Conservation (phyloP, 2,888 invertebrate species). For the Pemphredon lugubris region DNA sequence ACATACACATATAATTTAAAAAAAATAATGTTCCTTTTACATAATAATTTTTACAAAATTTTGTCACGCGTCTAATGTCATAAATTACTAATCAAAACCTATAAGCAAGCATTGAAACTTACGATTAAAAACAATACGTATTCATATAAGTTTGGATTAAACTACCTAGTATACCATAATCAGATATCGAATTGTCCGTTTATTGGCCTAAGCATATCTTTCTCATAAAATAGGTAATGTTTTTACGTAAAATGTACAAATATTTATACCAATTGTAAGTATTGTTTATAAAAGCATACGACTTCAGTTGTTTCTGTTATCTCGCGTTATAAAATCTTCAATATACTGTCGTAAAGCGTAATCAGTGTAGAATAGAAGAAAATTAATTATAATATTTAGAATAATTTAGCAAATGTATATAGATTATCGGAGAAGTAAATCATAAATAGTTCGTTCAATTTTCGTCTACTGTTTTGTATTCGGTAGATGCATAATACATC, state of each 20-base stretch:
- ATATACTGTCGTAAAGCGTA: background rate
- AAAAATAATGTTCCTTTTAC: too few relatives aligned
- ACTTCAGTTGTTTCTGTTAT: conserved; percentile 16
- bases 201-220: conserved; percentile 19
- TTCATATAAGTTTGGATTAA: too few relatives aligned
- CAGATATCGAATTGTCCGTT: conserved; percentile 5
- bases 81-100: too few relatives aligned
- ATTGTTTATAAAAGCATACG: conserved; percentile 9
- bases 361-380: background rate
- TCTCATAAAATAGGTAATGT: background rate
- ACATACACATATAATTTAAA: background rate
- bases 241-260: conserved; percentile 20
- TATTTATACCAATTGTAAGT: conserved; percentile 26
- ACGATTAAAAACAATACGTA: too few relatives aligned
- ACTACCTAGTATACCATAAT: too few relatives aligned
- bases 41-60: too few relatives aligned
- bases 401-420: background rate
- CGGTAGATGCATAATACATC: background rate
- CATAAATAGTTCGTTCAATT: background rate
- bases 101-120: too few relatives aligned
- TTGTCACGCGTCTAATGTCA: too few relatives aligned
- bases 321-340: conserved; percentile 8
- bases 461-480: conserved; percentile 6
- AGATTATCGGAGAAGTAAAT: background rate
- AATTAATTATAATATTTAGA: background rate